These are phyloP conservation scores for Alviniconcha strummeri DNA, from an alignment of 2,888 invertebrate species.

Conservation along the genomic window DNA sequence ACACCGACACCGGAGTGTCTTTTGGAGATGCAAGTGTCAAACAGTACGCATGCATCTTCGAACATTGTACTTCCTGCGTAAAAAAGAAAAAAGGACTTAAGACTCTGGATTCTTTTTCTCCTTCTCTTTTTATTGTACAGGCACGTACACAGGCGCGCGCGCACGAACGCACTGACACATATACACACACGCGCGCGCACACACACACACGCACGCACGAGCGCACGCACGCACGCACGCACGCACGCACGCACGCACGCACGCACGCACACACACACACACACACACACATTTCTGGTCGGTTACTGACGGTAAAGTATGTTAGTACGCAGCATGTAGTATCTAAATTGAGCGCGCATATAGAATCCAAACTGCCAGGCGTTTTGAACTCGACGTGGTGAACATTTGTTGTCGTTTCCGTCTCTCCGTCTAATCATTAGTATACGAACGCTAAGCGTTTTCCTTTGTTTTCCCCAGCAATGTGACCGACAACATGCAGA, in stretches of 20 bases:
- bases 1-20: no score
- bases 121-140: not conserved
- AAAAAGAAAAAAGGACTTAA: not conserved
- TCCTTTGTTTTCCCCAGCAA: constrained; percentile 70
- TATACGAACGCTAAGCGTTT: no score
- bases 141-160: not conserved
- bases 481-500: constrained; percentile 80
- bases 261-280: constrained; percentile 3
- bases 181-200: not conserved
- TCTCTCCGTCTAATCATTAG: no score
- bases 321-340: no score
- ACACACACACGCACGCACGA: not conserved
- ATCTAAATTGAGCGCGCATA: no score
- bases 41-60: no score
- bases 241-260: constrained; percentile 10
- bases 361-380: no score
- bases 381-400: no score
- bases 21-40: no score
- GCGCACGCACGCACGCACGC: constrained; percentile 6
- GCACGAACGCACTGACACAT: not conserved
- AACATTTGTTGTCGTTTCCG: no score
- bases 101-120: not conserved
- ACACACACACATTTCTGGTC: not conserved
- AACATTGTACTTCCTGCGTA: not conserved
- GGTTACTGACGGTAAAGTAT: no score